Evolutionary conservation across 2,797 vertebrate genomes (phyloP), one percentile per base, ranked within the genome.

Genomic region (Periparus ater): DNA sequence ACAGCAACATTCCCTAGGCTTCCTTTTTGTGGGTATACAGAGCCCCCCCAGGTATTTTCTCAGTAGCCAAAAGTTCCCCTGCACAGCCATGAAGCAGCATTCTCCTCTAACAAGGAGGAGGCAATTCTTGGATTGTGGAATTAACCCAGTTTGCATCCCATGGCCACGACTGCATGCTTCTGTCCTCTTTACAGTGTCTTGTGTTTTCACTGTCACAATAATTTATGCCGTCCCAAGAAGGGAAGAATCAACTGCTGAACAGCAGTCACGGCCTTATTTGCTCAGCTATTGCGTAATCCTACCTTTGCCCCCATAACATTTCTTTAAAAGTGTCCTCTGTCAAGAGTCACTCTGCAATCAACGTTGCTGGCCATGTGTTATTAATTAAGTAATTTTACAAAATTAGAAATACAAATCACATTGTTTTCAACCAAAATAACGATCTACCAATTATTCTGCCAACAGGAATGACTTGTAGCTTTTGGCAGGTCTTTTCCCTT

Each of bases 391-490:
- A 97, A 97, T 98, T 98, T 97, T 97, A 97, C 96, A 91, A 97
- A 97, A 98, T 96, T 97, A 98, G 97, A 98, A 98, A 98, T 97
- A 98, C 97, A 98, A 98, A 98, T 98, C 97, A 96, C 96, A 97
- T 98, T 98, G 98, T 98, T 98, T 98, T 98, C 98, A 97, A 95
- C 97, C 98, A 98, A 98, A 99, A 98, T 97, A 98, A 97, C 78
- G 93, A 98, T 97, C 94, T 97, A 97, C 98, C 98, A 98, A 98
- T 98, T 98, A 98, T 98, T 98, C 98, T 98, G 98, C 98, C 98
- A 98, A 98, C 97, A 92, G 76, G 96, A 97, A 87, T 95, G 73
- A 98, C 98, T 98, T 98, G 98, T 98, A 97, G 98, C 97, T 97
- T 96, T 98, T 98, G 97, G 98, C 98, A 98, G 97, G 85, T 96